These are phyloP conservation scores for Nannobrachium achirus DNA, from an alignment of 2,113 vertebrate genomes.

Conservation along the genomic window DNA sequence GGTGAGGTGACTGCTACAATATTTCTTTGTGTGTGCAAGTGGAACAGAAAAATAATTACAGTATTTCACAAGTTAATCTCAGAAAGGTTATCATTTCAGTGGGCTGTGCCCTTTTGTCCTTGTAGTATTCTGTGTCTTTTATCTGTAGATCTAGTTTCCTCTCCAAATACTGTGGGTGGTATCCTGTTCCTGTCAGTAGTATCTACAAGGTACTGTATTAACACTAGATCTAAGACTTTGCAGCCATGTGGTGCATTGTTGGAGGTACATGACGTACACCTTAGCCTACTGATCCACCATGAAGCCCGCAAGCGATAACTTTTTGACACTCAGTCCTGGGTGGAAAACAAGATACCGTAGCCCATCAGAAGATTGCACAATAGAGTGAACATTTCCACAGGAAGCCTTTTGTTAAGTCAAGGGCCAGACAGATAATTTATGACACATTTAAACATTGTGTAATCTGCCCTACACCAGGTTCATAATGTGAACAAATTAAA, in stretches of 20 bases:
- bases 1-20: too few relatives aligned
- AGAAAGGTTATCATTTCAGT: conserved; percentile 6
- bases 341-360: conserved; percentile 20
- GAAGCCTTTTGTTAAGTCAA: conserved; percentile 48
- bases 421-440: background rate
- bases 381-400: conserved; percentile 64
- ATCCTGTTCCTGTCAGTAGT: conserved; percentile 47
- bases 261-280: background rate
- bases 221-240: too few relatives aligned
- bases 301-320: conserved; percentile 14
- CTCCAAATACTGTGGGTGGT: conserved; percentile 34
- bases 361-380: conserved; percentile 3
- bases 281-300: conserved; percentile 17
- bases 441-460: too few relatives aligned
- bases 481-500: too few relatives aligned
- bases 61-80: background rate
- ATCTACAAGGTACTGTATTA: conserved; percentile 15
- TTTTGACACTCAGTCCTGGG: conserved; percentile 22
- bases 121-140: conserved; percentile 6
- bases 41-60: conserved; percentile 14
- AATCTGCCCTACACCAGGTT: too few relatives aligned
- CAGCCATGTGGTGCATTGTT: too few relatives aligned
- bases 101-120: background rate
- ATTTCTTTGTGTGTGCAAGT: background rate
- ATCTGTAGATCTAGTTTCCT: conserved; percentile 41